These are phyloP conservation scores for Pyxicephalus adspersus DNA, from an alignment of 2,113 vertebrate species.

Conservation along the genomic window DNA sequence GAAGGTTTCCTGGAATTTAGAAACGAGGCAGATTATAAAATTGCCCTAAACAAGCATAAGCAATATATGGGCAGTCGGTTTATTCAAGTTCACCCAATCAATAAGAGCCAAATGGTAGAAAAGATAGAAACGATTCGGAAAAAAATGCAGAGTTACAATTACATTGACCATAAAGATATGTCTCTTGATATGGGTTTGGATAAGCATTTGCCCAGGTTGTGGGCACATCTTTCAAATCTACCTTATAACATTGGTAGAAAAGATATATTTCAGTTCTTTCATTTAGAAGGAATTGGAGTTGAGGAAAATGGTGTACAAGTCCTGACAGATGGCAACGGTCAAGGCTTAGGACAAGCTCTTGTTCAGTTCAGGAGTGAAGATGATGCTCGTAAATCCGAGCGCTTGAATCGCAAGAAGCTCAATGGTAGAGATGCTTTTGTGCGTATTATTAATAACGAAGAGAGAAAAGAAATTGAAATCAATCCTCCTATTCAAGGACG, in stretches of 20 bases:
- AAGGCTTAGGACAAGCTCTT: constrained; percentile 93
- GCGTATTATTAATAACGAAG: constrained; percentile 88
- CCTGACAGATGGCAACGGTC: constrained; percentile 88
- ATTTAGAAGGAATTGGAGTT: constrained; percentile 86
- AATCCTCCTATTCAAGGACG: constrained; percentile 91
- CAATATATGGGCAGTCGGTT: constrained; percentile 98
- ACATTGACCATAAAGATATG: constrained; percentile 83
- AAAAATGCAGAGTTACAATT: constrained; percentile 83
- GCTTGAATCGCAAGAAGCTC: constrained; percentile 94
- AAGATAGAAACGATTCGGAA: constrained; percentile 94
- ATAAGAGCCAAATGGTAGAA: constrained; percentile 94
- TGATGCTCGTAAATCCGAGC: constrained; percentile 91
- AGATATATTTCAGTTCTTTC: constrained; percentile 86
- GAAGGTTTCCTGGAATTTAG: constrained; percentile 97
- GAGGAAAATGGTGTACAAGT: constrained; percentile 92
- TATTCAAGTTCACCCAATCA: constrained; percentile 96
- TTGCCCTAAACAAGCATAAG: constrained; percentile 92
- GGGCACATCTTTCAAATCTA: constrained; percentile 94
- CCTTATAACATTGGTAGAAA: constrained; percentile 95
- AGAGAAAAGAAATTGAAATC: constrained; percentile 95
- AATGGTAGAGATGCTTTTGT: constrained; percentile 95
- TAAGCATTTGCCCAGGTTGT: constrained; percentile 76
- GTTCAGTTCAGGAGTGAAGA: constrained; percentile 94
- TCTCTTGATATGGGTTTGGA: constrained; percentile 77
- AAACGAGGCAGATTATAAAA: constrained; percentile 90